Evolutionary conservation across 1,140 invertebrate genomes (phyloP), one percentile per base, ranked within the genome.

Genomic region (Bombus superbus): DNA sequence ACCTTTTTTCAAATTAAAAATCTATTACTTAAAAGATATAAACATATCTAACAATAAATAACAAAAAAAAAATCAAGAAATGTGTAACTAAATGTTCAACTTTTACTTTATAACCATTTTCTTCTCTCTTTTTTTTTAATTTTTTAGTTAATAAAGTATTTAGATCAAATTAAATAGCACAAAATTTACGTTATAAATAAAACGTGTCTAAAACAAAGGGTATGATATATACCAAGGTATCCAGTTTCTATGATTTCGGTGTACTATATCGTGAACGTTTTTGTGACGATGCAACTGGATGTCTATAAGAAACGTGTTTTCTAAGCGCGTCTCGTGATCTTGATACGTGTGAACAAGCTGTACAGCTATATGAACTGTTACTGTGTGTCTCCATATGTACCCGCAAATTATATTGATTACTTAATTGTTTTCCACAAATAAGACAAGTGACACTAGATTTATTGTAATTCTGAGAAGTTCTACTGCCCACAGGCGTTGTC

Each of bases 321-420:
- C 98, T 96, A 62, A 98, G 94, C 28, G 98, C 98, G 94, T 98
- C 98, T 86, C 98, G 96, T 75, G 97, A 98, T 82, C 98, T 96
- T 62, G 97, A 98, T 32, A 98, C 98, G 92, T 98, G 98, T 38
- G 96, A 97, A 95, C 98, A 98, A 0, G 97, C 97, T 76, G 97
- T 96, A 92, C 98, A 98, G 38, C 98, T 97, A 93, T 96, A 97
- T 80, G 97, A 97, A 83, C 97, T 97, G 90, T 98, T 98, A 91
- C 98, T 97, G 92, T 98, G 98, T 28, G 98, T 98, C 93, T 98
- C 98, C 96, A 98, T 97, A 92, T 98, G 98, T 86, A 98, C 98
- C 71, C 98, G 96, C 90, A 98, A 95, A 94, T 98, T 98, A 94
- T 98, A 98, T 93, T 98, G 98, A 95, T 98, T 98, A 94, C 97